Evolutionary conservation across 2,113 vertebrate genomes (phyloP), one percentile per base, ranked within the genome.

Genomic region (Tiliqua scincoides): DNA sequence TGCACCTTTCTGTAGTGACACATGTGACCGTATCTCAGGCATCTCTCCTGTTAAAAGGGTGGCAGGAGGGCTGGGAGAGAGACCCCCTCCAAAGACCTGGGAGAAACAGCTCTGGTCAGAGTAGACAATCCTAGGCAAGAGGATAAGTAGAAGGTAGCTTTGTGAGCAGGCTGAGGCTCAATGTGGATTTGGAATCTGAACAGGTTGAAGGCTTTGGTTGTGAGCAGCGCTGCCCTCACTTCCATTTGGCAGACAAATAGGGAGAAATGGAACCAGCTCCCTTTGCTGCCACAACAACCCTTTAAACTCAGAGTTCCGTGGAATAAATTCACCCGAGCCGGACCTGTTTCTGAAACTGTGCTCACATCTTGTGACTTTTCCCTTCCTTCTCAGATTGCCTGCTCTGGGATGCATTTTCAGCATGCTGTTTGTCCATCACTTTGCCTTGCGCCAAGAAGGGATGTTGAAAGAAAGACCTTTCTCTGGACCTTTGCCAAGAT

Each of bases 271-370:
- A 54, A 48, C 14, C 23, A 75, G 73, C 48, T 75, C 17, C 37
- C 6, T 72, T 14, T 23, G 18, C 35, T 43, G 23, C 25, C 43
- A 14, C 23, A 14, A 23, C 23, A 48, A 74, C 23, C 25, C 12
- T 43, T 74, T 74, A 74, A n/a, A 73, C 6, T 25, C 35, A 54
- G 54, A 54, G 76, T 84, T 79, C 62, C 30, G 70, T 85, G 80
- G 17, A 76, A 54, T 82, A 85, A 86, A n/a, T 14, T 32, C 77
- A 72, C 1, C 76, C 87, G 23, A 68, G 6, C 63, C 63, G n/a
- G 11, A 2, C 3, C 11, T 84, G 88, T 63, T 93, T 15, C 48
- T 90, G 37, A 89, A 65, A 59, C 84, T 85, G 68, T 1, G 82
- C 15, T 17, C 14, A 74, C 54, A 37, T 68, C 37, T 37, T 54